Base-by-base conservation (phyloP, 2,113 vertebrate genomes). In the Butastur rufipennis region DNA sequence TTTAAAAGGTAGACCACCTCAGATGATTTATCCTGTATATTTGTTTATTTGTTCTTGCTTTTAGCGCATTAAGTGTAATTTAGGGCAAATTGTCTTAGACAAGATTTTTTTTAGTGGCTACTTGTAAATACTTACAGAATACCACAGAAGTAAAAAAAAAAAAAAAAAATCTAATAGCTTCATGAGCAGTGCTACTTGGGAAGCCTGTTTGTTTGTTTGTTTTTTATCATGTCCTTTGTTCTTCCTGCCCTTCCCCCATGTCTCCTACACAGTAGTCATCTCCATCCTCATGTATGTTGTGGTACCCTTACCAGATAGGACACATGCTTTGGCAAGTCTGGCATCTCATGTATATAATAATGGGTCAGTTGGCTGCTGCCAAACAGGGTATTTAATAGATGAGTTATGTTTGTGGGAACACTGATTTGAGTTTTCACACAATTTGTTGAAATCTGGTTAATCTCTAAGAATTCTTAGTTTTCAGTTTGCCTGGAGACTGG, bases 1-100 rank as follows among this genome's bases (percentile, higher is more conserved):
- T 90, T 67, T 71, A 67, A 63, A 78, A 71, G 56, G 22, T 45
- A 58, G 36, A 71, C 5, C 22, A 55, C 16, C 14, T 26, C 1
- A 1, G 7, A 2, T 70, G 26, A 70, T 82, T 86, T 80, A 55
- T 62, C 11, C 10, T 15, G 4, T 0, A 0, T 43, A 13, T 45
- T 81, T 86, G 21, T 63, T 86, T 75, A 16, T 72, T 86, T 92
- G 22, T 67, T 88, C 40, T 80, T 77, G 21, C 16, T 89, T 88
- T 91, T 71, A 58, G 25, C 9, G 9, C 20, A 23, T 62, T 2
- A 34, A 48, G 19, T 72, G n/a, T 83, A 56, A 62, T 42, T 73
- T 50, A 47, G 47, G 6, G 56, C 53, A 68, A 61, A 32, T 84
- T 36, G 16, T 82, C 27, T 40, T 58, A 22, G 48, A 50, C 13